phyloP scores from a whole-genome alignment of 2,113 vertebrate species.

The Gnathonemus longibarbis region DNA sequence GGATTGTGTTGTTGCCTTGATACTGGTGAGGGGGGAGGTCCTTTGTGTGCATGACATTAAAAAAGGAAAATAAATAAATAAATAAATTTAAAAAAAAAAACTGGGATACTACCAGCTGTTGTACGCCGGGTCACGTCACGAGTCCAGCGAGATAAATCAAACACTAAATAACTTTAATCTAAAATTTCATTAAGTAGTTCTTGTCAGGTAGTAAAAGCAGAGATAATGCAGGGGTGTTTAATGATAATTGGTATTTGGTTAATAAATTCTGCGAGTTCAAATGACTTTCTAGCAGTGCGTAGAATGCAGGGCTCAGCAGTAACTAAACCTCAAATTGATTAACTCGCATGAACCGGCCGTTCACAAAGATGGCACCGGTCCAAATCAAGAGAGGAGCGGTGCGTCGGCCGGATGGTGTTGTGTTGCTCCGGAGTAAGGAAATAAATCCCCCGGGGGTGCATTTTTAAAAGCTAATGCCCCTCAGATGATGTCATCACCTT shows the following conservation, averaged over 20 bases:
- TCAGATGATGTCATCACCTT: constrained; percentile 99
- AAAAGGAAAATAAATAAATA: constrained; percentile 40
- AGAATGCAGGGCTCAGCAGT: constrained; percentile 99
- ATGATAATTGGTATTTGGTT: constrained; percentile 99
- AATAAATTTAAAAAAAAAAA: constrained; percentile 47
- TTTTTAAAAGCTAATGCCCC: constrained; percentile 99
- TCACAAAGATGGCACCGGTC: constrained; percentile 99
- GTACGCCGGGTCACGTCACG: constrained; percentile 83
- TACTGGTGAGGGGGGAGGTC: constrained; percentile 83
- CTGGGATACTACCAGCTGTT: constrained; percentile 72
- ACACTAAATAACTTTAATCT: constrained; percentile 98
- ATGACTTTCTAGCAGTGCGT: constrained; percentile 97
- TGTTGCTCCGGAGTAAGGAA: constrained; percentile 99
- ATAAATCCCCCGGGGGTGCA: constrained; percentile 96
- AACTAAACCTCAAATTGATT: constrained; percentile 99
- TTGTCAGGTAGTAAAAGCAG: constrained; percentile 98
- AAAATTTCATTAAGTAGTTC: constrained; percentile 99
- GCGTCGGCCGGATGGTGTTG: constrained; percentile 98
- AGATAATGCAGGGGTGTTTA: constrained; percentile 99
- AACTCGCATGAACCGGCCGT: constrained; percentile 99
- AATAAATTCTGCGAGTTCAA: constrained; percentile 99
- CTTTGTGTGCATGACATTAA: constrained; percentile 75
- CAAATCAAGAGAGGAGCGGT: constrained; percentile 88
- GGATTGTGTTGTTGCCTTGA: constrained; percentile 83
- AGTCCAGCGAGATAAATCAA: constrained; percentile 93